phyloP scores from a whole-genome alignment of 2,797 vertebrate genomes.

The Sebastes itinus region DNA sequence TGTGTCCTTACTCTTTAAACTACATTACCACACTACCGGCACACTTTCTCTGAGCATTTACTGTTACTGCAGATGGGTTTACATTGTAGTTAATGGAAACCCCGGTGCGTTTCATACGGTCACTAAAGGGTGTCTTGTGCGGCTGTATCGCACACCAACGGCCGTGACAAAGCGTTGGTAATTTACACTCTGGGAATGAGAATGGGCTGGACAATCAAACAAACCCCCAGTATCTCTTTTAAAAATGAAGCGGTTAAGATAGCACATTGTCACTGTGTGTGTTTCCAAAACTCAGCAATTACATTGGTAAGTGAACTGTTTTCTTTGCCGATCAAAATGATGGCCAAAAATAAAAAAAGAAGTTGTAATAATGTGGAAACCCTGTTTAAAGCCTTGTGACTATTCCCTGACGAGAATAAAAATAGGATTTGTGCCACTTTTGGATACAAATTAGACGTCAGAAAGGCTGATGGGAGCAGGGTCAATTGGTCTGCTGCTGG shows the following conservation, averaged over 20 bases:
- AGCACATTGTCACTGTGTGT: not conserved
- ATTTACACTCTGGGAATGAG: too few species aligned
- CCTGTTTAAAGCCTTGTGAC: not conserved
- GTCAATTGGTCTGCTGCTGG: conserved; percentile 49
- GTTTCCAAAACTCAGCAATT: conserved; percentile 7
- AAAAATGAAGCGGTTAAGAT: not conserved
- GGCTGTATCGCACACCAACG: too few species aligned
- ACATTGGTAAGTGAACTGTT: not conserved
- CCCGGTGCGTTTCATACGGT: too few species aligned
- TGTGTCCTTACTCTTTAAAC: too few species aligned
- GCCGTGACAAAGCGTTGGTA: too few species aligned
- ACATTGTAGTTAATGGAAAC: too few species aligned
- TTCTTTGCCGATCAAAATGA: not conserved
- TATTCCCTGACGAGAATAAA: conserved; percentile 7
- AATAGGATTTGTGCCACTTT: conserved; percentile 21
- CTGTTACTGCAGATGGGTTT: too few species aligned
- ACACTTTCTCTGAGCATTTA: too few species aligned
- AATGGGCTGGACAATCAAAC: not conserved
- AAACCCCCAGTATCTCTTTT: not conserved
- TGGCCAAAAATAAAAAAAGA: not conserved
- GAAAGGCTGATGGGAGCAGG: conserved; percentile 39
- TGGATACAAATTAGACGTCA: conserved; percentile 11
- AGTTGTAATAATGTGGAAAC: not conserved
- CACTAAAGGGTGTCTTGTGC: too few species aligned
- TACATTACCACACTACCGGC: too few species aligned